phyloP scores from a whole-genome alignment of 2,888 invertebrate genomes.

The Caenorhabditis sinica region DNA sequence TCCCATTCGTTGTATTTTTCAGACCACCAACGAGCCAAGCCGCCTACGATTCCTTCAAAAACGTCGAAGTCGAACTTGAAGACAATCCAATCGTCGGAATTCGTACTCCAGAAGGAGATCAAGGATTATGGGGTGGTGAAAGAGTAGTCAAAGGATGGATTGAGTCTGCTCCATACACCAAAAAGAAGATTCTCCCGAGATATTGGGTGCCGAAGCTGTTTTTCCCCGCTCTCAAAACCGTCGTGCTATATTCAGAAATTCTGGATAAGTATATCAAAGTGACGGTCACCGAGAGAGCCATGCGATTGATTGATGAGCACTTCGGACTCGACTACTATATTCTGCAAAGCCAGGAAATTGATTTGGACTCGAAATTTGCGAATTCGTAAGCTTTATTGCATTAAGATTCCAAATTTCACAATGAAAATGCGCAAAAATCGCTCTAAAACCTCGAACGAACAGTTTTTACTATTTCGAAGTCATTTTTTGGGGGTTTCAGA shows the following conservation, averaged over 20 bases:
- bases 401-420: too few relatives aligned
- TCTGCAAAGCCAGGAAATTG: constrained; percentile 93
- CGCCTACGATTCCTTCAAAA: constrained; percentile 75
- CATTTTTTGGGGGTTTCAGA: too few relatives aligned
- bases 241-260: constrained; percentile 88
- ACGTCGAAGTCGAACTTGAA: constrained; percentile 76
- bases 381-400: constrained; percentile 67
- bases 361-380: constrained; percentile 92
- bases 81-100: constrained; percentile 81
- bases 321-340: constrained; percentile 97
- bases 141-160: constrained; percentile 92
- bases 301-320: constrained; percentile 91
- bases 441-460: too few relatives aligned
- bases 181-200: constrained; percentile 82
- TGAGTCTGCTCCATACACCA: constrained; percentile 79
- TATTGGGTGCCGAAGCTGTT: constrained; percentile 90
- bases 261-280: constrained; percentile 85
- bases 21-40: constrained; percentile 74
- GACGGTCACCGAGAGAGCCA: constrained; percentile 91
- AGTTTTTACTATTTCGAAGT: too few relatives aligned
- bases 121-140: constrained; percentile 98
- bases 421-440: too few relatives aligned
- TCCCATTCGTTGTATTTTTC: constrained; percentile 11
- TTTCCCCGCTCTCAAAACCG: constrained; percentile 90
- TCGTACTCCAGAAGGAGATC: constrained; percentile 90